A percentile compares a stretch with the other conserved stretches of the same genome.
Conservation (phyloP, 1,140 invertebrate genomes). For the Megathymus violae region DNA sequence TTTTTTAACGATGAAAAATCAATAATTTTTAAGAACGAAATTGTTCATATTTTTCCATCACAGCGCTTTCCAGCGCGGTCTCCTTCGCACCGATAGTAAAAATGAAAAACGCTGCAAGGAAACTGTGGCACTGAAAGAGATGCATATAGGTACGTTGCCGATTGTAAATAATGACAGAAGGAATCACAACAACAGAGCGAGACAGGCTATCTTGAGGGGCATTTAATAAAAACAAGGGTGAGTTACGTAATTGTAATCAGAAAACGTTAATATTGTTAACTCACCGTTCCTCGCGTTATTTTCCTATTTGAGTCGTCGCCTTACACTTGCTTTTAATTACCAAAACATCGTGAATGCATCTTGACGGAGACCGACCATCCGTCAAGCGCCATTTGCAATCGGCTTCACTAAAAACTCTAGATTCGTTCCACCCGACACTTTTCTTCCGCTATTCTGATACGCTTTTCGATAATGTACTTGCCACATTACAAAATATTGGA, state of each 20-base stretch:
- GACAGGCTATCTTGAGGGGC: constrained; percentile 48
- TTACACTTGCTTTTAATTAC: constrained; percentile 49
- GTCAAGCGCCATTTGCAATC: constrained; percentile 69
- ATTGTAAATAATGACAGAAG: constrained; percentile 74
- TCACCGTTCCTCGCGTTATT: constrained; percentile 49
- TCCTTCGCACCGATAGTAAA: constrained; percentile 68
- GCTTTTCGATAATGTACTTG: background rate
- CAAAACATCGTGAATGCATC: constrained; percentile 62
- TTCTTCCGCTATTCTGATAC: constrained; percentile 4
- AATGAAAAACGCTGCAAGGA: constrained; percentile 76
- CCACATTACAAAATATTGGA: background rate
- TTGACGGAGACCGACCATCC: constrained; percentile 59
- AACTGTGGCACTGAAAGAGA: constrained; percentile 68
- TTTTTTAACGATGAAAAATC: constrained; percentile 78
- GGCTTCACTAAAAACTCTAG: background rate
- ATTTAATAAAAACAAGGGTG: constrained; percentile 59
- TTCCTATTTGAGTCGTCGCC: constrained; percentile 36
- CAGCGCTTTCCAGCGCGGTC: constrained; percentile 61
- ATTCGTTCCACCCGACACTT: no score
- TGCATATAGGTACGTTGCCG: constrained; percentile 57
- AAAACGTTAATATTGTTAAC: constrained; percentile 31
- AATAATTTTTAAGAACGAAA: constrained; percentile 79
- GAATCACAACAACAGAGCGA: constrained; percentile 76
- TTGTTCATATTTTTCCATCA: constrained; percentile 80
- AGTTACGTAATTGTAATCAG: constrained; percentile 56